These are phyloP conservation scores for Crocallis elinguaria DNA, from an alignment of 2,888 invertebrate species.

Conservation along the genomic window DNA sequence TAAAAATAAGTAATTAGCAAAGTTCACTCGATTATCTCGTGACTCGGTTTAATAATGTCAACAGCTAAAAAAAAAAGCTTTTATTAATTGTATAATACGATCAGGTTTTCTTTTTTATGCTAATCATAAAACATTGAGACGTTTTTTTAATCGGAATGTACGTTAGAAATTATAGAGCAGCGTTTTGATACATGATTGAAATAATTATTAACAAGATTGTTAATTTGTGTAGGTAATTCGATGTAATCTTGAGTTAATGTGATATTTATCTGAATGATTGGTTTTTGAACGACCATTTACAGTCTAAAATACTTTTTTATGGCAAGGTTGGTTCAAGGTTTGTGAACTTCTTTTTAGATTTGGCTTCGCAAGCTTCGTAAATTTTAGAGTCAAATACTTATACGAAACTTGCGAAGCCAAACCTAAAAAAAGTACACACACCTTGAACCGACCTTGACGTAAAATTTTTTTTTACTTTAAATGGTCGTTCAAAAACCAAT, in stretches of 20 bases:
- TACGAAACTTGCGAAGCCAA: too few relatives aligned
- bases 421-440: too few relatives aligned
- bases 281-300: slow-evolving; percentile 4
- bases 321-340: too few relatives aligned
- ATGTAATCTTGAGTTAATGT: slow-evolving; percentile 11
- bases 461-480: too few relatives aligned
- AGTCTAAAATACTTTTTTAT: too few relatives aligned
- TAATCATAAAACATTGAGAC: slow-evolving; percentile 14
- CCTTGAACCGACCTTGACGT: too few relatives aligned
- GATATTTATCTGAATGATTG: slow-evolving; percentile 5
- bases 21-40: slow-evolving; percentile 34
- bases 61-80: slow-evolving; percentile 23
- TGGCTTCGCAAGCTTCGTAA: too few relatives aligned
- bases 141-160: slow-evolving; percentile 6
- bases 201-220: neutral
- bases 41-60: slow-evolving; percentile 30
- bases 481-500: slow-evolving; percentile 6
- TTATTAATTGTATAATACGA: slow-evolving; percentile 28
- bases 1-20: slow-evolving; percentile 31
- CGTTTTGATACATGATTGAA: neutral
- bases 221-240: slow-evolving; percentile 2
- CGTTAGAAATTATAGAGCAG: slow-evolving; percentile 7
- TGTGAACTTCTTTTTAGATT: too few relatives aligned
- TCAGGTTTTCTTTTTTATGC: slow-evolving; percentile 30
- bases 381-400: too few relatives aligned